Base-by-base conservation (phyloP, 1,140 invertebrate species). In the Drosophila tsacasi region DNA sequence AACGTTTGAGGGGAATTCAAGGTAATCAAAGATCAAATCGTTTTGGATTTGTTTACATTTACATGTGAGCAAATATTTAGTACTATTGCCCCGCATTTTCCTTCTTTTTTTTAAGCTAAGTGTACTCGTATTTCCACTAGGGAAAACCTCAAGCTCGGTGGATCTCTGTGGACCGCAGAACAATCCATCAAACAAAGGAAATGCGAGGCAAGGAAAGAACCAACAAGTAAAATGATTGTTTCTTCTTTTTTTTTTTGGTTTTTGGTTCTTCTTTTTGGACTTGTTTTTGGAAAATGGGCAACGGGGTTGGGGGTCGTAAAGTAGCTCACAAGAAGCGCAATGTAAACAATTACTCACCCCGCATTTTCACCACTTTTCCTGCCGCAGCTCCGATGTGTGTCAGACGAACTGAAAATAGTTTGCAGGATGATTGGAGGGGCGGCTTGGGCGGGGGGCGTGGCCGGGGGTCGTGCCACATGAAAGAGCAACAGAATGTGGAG, bases 401-500 rank as follows among this genome's bases (percentile, higher is more conserved):
- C 83, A 83, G 83, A 72, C 50, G 64, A 37, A 73, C 80, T 82
- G 66, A 87, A 86, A 86, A 86, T 87, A 86, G 83, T 86, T 74
- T 78, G 59, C 79, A 85, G 82, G 65, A 86, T 67, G 63, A 81
- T 62, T 57, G 42, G 39, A 25, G 17, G 64, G 54, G 66, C 2
- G 47, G 30, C 12, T 9, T 13, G 32, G 12, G 57, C 32, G 40
- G 47, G 58, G 40, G 58, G 40, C 37, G 46, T 55, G 49, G 42
- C 19, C 54, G 30, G 60, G 35, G 47, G 35, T 32, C 37, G 69
- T 63, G 76, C 75, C 63, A 83, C 76, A 86, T 87, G 79, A 83
- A 86, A 87, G 72, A 52, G 80, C 79, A 79, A 55, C 67, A 76
- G 19, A 82, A 86, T 76, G 74, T 82, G 79, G 76, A 81, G 55